A percentile compares a stretch with the other conserved stretches of the same genome.
Evolutionary conservation across 2,113 vertebrate genomes (phyloP).

Genomic region (Sprattus sprattus): DNA sequence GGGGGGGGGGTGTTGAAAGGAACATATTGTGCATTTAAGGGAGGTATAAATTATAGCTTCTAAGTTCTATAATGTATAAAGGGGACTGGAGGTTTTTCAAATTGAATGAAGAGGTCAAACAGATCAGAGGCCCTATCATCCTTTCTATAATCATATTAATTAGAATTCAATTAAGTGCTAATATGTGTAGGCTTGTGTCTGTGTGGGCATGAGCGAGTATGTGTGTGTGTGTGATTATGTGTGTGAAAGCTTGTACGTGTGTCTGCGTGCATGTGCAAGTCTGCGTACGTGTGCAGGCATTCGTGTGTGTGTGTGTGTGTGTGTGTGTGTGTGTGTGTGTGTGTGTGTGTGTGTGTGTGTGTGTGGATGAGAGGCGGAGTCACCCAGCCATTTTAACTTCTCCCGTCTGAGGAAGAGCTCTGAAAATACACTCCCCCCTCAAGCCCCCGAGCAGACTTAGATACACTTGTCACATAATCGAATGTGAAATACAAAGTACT

Average conservation of each 20-base stretch:
- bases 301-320: constrained; percentile 13
- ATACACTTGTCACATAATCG: constrained; percentile 78
- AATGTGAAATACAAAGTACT: constrained; percentile 72
- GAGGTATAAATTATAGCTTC: not conserved
- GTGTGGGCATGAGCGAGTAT: not conserved
- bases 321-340: constrained; percentile 37
- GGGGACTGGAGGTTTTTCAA: constrained; percentile 43
- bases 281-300: constrained; percentile 2
- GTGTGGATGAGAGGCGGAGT: constrained; percentile 41
- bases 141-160: constrained; percentile 62
- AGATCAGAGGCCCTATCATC: constrained; percentile 63
- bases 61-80: not conserved
- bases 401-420: constrained; percentile 59
- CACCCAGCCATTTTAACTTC: constrained; percentile 53
- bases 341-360: constrained; percentile 30
- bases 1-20: constrained; percentile 40
- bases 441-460: constrained; percentile 68
- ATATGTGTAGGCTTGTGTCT: constrained; percentile 6
- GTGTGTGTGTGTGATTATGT: constrained; percentile 1
- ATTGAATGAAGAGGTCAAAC: constrained; percentile 52
- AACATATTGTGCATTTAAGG: not conserved
- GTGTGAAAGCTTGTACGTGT: not conserved
- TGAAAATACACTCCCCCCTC: constrained; percentile 63
- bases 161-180: constrained; percentile 66
- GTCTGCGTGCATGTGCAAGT: constrained; percentile 13